Evolutionary conservation across 2,113 vertebrate genomes (phyloP), one percentile per base, ranked within the genome.

Genomic region (Indri indri): DNA sequence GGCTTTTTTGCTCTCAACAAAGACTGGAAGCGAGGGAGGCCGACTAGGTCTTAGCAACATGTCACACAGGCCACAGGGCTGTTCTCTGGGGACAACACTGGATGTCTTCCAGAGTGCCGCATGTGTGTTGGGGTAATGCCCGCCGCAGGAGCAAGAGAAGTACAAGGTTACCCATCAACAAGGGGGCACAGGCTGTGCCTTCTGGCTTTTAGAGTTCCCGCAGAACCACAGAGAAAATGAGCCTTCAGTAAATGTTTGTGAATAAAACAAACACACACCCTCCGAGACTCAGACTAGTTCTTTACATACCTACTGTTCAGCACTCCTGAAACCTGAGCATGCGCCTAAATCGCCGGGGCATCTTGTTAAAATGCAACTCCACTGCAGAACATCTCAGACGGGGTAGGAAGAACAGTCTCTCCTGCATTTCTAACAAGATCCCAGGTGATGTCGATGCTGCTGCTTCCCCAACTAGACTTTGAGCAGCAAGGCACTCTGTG

Each of bases 61-160:
- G 50, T 70, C 57, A 37, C 77, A 54, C 30, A 57, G 91, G 66
- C 54, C 0, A 0, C 4, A 27, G 45, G 6, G 47, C 14, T 2
- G 0, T 52, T 66, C 52, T 27, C 34, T 40, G 20, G n/a, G 37
- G 9, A 52, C n/a, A 37, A 30, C n/a, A 63, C 50, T 34, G 40
- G 79, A 22, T 86, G n/a, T 50, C 45, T 50, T 59, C 52, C 23
- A 22, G 83, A 61, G 54, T 11, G 45, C 42, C 50, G 23, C 3
- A 17, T 7, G 10, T 16, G 40, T 23, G 54, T 20, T 18, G 25
- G 59, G 8, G 0, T n/a, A 47, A 74, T 3, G 57, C 65, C 42
- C 59, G 4, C 8, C 1, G 1, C 0, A 25, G n/a, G 5, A 18
- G 6, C 7, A 37, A 37, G 61, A 17, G 4, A 57, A 11, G 30